Percentiles rank a stretch among this genome's conserved stretches.
Evolutionary conservation across 2,888 invertebrate genomes (phyloP).

Genomic region (Sicus ferrugineus): DNA sequence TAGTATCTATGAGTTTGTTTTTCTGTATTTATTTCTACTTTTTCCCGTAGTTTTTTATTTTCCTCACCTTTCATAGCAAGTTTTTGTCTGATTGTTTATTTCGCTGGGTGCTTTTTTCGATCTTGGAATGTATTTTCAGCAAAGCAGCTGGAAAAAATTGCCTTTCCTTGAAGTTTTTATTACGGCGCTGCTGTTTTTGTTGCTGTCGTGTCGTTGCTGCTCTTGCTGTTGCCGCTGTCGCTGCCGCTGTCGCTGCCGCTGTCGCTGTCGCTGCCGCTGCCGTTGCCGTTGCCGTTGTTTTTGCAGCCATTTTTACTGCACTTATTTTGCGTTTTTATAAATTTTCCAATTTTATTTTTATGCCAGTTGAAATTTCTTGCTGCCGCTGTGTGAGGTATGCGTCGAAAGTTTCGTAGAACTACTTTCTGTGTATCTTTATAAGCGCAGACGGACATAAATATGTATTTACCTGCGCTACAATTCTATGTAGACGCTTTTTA

Average conservation of each 20-base stretch:
- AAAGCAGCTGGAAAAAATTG: conserved; percentile 34
- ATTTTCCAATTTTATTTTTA: conserved; percentile 38
- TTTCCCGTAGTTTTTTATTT: conserved; percentile 49
- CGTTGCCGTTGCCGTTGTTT: conserved; percentile 6
- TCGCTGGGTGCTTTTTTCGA: not conserved
- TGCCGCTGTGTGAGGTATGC: not conserved
- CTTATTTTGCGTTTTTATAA: conserved; percentile 38
- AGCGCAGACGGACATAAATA: too few species aligned
- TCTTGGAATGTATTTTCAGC: conserved; percentile 18
- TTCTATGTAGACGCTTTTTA: too few species aligned
- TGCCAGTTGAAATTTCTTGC: conserved; percentile 25
- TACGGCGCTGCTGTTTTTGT: too few species aligned
- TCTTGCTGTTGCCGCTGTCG: conserved; percentile 9
- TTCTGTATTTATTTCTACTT: conserved; percentile 46
- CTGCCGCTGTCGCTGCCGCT: conserved; percentile 9
- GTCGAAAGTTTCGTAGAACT: not conserved
- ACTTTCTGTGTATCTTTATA: too few species aligned
- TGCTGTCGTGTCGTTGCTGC: conserved; percentile 8
- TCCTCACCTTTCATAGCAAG: conserved; percentile 42
- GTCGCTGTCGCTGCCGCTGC: not conserved
- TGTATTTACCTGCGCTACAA: too few species aligned
- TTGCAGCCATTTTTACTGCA: conserved; percentile 26
- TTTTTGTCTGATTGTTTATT: conserved; percentile 25
- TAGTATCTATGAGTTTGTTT: conserved; percentile 6
- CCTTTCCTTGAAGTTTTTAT: conserved; percentile 38